A percentile compares a stretch with the other conserved stretches of the same genome.
Evolutionary conservation across 2,113 vertebrate species (phyloP).

Genomic region (Ageneiosus marmoratus): DNA sequence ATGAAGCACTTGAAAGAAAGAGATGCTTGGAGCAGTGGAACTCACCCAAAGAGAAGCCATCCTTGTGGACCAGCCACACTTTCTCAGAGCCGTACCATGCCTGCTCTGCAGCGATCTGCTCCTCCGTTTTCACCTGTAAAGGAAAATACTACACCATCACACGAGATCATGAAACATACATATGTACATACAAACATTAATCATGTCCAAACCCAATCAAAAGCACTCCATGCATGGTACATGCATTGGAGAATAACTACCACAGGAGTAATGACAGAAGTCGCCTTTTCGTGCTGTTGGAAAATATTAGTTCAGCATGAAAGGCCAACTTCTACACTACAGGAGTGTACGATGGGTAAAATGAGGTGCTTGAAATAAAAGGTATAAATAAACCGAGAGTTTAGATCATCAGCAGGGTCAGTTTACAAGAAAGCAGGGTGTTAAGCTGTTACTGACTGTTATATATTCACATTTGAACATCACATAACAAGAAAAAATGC

Average conservation of each 20-base stretch:
- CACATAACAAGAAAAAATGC: background rate
- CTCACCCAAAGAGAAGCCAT: constrained; percentile 94
- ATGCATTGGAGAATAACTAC: background rate
- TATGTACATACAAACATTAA: too few relatives aligned
- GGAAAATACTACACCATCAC: too few relatives aligned
- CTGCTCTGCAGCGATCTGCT: constrained; percentile 91
- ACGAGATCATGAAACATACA: too few relatives aligned
- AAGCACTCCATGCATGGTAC: constrained; percentile 42
- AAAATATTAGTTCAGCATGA: constrained; percentile 18
- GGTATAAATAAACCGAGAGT: background rate
- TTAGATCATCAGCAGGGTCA: constrained; percentile 15
- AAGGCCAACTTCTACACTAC: constrained; percentile 1
- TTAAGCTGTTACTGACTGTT: background rate
- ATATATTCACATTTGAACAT: background rate
- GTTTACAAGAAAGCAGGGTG: background rate
- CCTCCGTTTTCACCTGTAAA: constrained; percentile 91
- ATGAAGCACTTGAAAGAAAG: background rate
- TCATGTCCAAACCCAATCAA: background rate
- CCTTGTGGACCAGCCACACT: constrained; percentile 94
- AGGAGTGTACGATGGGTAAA: background rate
- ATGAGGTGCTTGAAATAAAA: background rate
- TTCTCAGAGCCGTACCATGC: constrained; percentile 95
- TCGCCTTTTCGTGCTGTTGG: background rate
- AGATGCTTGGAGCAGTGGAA: background rate
- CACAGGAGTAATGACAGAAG: background rate